These are phyloP conservation scores for Argya squamiceps DNA, from an alignment of 2,797 vertebrate species.

Conservation along the genomic window DNA sequence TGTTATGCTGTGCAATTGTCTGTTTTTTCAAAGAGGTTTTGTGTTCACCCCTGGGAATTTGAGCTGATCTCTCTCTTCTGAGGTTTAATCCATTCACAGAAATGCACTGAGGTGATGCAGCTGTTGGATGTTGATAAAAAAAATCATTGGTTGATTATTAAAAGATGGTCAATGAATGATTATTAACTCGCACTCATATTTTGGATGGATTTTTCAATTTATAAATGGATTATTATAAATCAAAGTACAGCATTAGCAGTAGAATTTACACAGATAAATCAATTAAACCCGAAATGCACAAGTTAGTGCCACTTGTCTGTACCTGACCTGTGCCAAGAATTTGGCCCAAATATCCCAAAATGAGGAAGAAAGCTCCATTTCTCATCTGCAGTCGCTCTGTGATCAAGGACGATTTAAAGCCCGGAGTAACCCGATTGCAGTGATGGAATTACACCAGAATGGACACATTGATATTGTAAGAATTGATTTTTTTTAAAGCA, in stretches of 20 bases:
- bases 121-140: neutral
- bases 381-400: neutral
- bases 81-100: neutral
- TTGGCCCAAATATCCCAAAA: neutral
- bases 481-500: neutral
- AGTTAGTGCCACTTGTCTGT: neutral
- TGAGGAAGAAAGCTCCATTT: neutral
- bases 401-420: neutral
- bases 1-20: neutral
- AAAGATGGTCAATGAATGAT: neutral
- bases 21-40: neutral
- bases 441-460: neutral
- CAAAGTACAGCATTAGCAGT: neutral
- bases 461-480: neutral
- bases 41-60: neutral
- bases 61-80: neutral
- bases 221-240: neutral
- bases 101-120: neutral
- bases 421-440: neutral
- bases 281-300: neutral
- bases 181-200: neutral
- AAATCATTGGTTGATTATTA: neutral
- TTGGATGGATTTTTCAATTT: neutral
- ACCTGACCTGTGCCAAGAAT: neutral
- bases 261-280: neutral